Percentiles rank a stretch among this genome's conserved stretches.
phyloP scores from a whole-genome alignment of 2,113 vertebrate species.

The Struthio camelus region DNA sequence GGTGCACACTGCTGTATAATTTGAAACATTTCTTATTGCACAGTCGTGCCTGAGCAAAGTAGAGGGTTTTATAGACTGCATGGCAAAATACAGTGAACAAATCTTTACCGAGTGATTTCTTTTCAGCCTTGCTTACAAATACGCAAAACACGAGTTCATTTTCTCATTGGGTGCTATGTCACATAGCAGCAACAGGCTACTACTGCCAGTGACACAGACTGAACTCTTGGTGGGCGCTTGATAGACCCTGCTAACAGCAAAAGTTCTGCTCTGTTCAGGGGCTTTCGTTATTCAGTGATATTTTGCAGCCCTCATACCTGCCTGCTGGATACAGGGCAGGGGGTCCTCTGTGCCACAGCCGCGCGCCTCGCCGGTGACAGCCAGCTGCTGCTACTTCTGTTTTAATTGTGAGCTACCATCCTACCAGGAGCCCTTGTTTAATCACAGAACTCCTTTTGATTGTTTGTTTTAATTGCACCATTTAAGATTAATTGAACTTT shows the following conservation, averaged over 20 bases:
- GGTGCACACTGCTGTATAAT: slow-evolving; percentile 23
- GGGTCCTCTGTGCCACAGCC: background rate
- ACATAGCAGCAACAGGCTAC: background rate
- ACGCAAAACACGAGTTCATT: background rate
- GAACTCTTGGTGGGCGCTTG: background rate
- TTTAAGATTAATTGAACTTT: slow-evolving; percentile 61
- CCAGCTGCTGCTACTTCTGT: background rate
- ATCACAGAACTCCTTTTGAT: slow-evolving; percentile 12
- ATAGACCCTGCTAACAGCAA: background rate
- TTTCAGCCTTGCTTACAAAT: background rate
- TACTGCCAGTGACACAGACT: background rate
- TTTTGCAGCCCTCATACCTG: background rate
- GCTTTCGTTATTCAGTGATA: background rate
- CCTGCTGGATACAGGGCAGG: background rate
- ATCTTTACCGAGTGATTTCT: background rate
- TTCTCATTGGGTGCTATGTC: background rate
- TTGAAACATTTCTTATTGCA: slow-evolving; percentile 50
- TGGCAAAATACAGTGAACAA: background rate
- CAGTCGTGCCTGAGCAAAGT: slow-evolving; percentile 28
- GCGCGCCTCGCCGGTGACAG: background rate
- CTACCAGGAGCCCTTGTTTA: slow-evolving; percentile 39
- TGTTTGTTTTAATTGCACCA: background rate
- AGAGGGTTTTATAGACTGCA: slow-evolving; percentile 21
- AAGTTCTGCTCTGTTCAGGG: background rate
- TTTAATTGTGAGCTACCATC: slow-evolving; percentile 41